Evolutionary conservation across 2,888 invertebrate genomes (phyloP).

Genomic region (Idaea straminata): DNA sequence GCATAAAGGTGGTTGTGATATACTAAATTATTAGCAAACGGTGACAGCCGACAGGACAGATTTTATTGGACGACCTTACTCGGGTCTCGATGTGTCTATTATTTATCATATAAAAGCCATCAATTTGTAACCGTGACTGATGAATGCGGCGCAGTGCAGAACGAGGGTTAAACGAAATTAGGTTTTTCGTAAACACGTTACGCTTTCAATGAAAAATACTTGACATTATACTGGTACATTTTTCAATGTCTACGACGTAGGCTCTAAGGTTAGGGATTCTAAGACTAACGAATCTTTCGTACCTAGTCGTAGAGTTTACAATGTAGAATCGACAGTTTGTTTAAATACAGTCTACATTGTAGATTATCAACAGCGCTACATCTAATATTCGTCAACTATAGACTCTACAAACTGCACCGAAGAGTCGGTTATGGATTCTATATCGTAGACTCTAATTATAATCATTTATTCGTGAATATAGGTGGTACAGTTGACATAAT

Average conservation of each 20-base stretch:
- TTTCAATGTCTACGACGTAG: not conserved
- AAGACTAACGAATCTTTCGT: too few relatives aligned
- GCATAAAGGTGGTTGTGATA: slow-evolving; percentile 6
- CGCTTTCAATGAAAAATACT: not conserved
- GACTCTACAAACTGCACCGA: too few relatives aligned
- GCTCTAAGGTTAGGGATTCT: too few relatives aligned
- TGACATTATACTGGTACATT: not conserved
- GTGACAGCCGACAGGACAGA: slow-evolving; percentile 27
- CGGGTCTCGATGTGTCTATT: slow-evolving; percentile 37
- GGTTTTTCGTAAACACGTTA: slow-evolving; percentile 10
- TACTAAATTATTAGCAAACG: slow-evolving; percentile 7
- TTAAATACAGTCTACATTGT: too few relatives aligned
- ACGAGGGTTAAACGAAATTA: slow-evolving; percentile 16
- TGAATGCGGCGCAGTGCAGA: slow-evolving; percentile 31
- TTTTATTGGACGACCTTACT: slow-evolving; percentile 25
- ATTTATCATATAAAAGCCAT: slow-evolving; percentile 53
- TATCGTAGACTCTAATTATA: not conserved
- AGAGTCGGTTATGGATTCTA: too few relatives aligned
- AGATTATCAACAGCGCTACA: too few relatives aligned
- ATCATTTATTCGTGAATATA: too few relatives aligned
- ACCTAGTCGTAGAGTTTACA: too few relatives aligned
- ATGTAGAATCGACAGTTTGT: too few relatives aligned
- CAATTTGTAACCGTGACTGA: slow-evolving; percentile 52
- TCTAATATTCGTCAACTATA: too few relatives aligned
- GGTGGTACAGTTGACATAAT: too few relatives aligned